phyloP scores from a whole-genome alignment of 1,140 invertebrate species.

The Glossosoma conforme region DNA sequence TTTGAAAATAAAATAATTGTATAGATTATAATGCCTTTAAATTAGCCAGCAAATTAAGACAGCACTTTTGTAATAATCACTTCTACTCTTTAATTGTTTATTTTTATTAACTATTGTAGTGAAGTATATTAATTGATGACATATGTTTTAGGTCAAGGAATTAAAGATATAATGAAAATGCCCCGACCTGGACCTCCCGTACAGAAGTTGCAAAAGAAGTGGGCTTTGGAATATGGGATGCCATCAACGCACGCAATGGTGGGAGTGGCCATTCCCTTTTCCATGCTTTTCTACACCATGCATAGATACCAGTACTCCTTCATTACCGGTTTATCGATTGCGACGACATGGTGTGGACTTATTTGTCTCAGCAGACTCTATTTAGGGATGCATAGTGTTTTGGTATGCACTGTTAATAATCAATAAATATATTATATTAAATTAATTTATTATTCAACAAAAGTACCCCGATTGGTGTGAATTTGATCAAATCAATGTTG shows the following conservation, averaged over 20 bases:
- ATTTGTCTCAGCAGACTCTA: conserved; percentile 83
- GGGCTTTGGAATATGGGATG: conserved; percentile 88
- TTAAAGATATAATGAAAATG: conserved; percentile 84
- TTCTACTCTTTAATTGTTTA: no score
- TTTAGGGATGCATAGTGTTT: conserved; percentile 86
- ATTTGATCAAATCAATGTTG: no score
- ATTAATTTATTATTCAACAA: conserved; percentile 6
- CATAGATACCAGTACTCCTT: conserved; percentile 74
- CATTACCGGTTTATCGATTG: conserved; percentile 49
- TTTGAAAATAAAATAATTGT: no score
- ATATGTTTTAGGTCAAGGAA: conserved; percentile 65
- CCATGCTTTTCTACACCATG: conserved; percentile 73
- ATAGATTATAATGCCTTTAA: no score
- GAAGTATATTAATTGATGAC: neutral
- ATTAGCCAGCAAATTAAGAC: no score
- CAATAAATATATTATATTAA: neutral
- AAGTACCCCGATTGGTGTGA: no score
- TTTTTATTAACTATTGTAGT: conserved; percentile 12
- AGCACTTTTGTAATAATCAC: no score
- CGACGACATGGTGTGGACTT: conserved; percentile 64
- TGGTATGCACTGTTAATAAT: conserved; percentile 54
- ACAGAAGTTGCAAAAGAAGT: conserved; percentile 76
- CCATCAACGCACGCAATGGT: conserved; percentile 93
- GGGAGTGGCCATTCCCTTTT: conserved; percentile 79
- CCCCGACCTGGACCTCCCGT: conserved; percentile 81